phyloP scores from a whole-genome alignment of 2,888 invertebrate genomes.

The Iphiclides podalirius region DNA sequence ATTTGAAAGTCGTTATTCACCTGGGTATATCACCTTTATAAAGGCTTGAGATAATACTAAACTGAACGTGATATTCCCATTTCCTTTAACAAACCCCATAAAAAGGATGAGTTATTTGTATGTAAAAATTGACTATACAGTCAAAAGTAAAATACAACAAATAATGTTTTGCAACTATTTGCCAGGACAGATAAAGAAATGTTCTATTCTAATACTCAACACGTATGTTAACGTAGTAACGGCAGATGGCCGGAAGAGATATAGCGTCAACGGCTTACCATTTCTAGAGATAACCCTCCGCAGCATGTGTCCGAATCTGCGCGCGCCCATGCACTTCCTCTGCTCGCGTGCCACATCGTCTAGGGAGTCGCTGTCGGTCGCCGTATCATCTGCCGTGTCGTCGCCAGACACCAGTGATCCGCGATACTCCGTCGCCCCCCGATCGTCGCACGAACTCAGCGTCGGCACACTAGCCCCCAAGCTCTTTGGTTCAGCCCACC shows the following conservation, averaged over 20 bases:
- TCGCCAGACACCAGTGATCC: slow-evolving; percentile 67
- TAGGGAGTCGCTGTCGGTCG: slow-evolving; percentile 65
- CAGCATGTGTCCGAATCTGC: slow-evolving; percentile 66
- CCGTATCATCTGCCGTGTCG: slow-evolving; percentile 64
- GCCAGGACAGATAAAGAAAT: not conserved
- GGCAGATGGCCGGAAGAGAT: too few relatives aligned
- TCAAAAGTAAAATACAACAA: not conserved
- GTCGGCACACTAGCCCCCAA: slow-evolving; percentile 71
- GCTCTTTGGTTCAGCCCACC: slow-evolving; percentile 62
- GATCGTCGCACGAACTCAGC: slow-evolving; percentile 55
- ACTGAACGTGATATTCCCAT: too few relatives aligned
- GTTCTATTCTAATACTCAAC: not conserved
- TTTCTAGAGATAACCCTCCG: slow-evolving; percentile 72
- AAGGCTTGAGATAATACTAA: too few relatives aligned
- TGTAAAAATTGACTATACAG: not conserved
- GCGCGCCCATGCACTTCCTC: slow-evolving; percentile 69
- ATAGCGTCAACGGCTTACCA: slow-evolving; percentile 50
- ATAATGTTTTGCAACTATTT: not conserved
- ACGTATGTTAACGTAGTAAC: not conserved
- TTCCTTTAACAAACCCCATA: too few relatives aligned
- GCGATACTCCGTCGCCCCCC: slow-evolving; percentile 46
- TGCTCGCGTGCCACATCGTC: slow-evolving; percentile 66
- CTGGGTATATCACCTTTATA: not conserved
- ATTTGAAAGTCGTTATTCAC: too few relatives aligned
- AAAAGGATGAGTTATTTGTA: not conserved